Conservation (phyloP, 1,140 invertebrate species). For the Drosophila chauvacae region DNA sequence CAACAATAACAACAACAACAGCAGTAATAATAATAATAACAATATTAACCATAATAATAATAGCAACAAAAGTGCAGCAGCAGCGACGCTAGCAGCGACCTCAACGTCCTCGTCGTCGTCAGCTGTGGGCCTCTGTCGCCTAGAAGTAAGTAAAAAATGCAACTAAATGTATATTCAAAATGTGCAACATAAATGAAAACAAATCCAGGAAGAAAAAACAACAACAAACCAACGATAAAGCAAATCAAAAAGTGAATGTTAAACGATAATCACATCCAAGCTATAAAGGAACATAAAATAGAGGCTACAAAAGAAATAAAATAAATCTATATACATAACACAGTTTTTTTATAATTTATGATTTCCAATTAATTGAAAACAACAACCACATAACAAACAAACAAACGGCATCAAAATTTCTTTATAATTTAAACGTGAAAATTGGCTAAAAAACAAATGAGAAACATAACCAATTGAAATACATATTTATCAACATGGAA, state of each 20-base stretch:
- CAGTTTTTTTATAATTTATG: conserved; percentile 8
- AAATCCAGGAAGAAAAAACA: neutral
- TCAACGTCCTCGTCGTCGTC: conserved; percentile 31
- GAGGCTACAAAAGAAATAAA: too few species aligned
- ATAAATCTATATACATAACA: conserved; percentile 3
- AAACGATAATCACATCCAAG: neutral
- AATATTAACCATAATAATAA: conserved; percentile 10
- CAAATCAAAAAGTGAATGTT: neutral
- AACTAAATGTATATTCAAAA: neutral
- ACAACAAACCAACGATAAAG: neutral
- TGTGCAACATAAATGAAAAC: neutral
- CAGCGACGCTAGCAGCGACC: conserved; percentile 27
- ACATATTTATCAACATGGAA: neutral
- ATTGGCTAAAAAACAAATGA: neutral
- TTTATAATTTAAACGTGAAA: conserved; percentile 4
- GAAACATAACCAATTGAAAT: neutral
- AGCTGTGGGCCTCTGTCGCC: conserved; percentile 75
- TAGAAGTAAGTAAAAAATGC: conserved; percentile 77
- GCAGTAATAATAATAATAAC: neutral
- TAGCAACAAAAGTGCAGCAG: conserved; percentile 47
- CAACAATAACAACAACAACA: conserved; percentile 3
- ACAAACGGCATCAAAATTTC: conserved; percentile 12
- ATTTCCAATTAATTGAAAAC: conserved; percentile 3
- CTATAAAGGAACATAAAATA: neutral
- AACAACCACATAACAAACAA: neutral